These are phyloP conservation scores for Eulimnadia texana DNA, from an alignment of 1,140 invertebrate genomes.

Conservation along the genomic window DNA sequence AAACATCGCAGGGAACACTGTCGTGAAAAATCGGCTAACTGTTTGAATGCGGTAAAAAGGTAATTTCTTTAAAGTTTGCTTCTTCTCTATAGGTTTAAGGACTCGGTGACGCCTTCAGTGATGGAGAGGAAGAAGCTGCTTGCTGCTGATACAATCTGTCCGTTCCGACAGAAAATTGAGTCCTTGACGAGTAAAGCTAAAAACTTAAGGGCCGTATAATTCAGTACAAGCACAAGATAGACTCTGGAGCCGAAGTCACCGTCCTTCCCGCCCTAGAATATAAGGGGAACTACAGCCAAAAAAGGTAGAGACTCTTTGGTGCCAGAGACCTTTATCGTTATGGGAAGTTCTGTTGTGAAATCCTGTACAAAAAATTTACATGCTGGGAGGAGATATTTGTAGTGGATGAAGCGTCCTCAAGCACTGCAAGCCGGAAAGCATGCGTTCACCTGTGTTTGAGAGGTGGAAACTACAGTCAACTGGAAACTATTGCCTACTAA, in stretches of 20 bases:
- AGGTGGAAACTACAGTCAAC: neutral
- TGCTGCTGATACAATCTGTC: neutral
- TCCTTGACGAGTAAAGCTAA: neutral
- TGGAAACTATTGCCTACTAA: no score
- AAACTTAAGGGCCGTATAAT: neutral
- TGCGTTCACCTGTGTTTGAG: neutral
- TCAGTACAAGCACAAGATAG: neutral
- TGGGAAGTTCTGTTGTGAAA: neutral
- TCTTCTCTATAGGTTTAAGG: neutral
- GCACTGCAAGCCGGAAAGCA: neutral
- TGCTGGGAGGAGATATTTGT: neutral
- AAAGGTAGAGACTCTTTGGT: neutral
- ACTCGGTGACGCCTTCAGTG: neutral
- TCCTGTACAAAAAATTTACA: neutral
- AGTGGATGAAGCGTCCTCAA: neutral
- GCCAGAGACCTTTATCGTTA: neutral
- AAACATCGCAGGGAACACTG: neutral
- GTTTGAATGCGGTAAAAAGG: neutral
- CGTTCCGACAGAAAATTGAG: neutral
- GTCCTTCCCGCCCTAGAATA: neutral
- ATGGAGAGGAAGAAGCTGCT: neutral
- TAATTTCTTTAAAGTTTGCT: neutral
- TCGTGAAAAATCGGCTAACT: neutral
- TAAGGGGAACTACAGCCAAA: neutral
- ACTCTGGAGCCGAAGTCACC: conserved; percentile 2